Percentiles rank a stretch among this genome's conserved stretches.
Conservation (phyloP, 92 coral and sea anemone species). For the Hydrozoanthus gracilis region DNA sequence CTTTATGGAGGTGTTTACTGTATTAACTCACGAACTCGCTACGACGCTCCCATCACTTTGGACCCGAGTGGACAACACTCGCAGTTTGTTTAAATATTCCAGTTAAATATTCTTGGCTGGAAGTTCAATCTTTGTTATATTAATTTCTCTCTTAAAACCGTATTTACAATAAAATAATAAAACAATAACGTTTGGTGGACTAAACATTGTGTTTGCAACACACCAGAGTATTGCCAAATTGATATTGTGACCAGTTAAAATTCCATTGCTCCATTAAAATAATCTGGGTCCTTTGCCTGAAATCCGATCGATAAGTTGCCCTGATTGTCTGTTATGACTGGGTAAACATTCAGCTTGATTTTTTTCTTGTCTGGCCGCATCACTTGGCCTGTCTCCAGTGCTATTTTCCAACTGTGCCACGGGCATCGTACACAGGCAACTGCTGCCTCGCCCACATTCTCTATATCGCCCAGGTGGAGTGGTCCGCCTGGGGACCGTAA, state of each 20-base stretch:
- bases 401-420: slow-evolving; percentile 89
- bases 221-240: background rate
- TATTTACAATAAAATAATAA: no score
- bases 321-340: slow-evolving; percentile 65
- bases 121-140: no score
- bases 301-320: slow-evolving; percentile 79
- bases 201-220: no score
- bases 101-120: no score
- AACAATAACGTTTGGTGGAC: no score
- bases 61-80: no score
- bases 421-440: slow-evolving; percentile 87
- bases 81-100: no score
- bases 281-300: slow-evolving; percentile 67
- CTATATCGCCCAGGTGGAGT: slow-evolving; percentile 89
- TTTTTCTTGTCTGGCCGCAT: slow-evolving; percentile 58
- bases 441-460: slow-evolving; percentile 78
- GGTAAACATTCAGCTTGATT: slow-evolving; percentile 61
- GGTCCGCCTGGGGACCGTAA: slow-evolving; percentile 74
- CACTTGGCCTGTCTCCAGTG: slow-evolving; percentile 66
- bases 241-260: slow-evolving; percentile 49
- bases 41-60: no score
- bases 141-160: no score
- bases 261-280: slow-evolving; percentile 68
- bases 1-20: no score
- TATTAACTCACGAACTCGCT: no score